These are phyloP conservation scores for Hirtodrosophila duncani DNA, from an alignment of 2,888 invertebrate genomes.

Conservation along the genomic window DNA sequence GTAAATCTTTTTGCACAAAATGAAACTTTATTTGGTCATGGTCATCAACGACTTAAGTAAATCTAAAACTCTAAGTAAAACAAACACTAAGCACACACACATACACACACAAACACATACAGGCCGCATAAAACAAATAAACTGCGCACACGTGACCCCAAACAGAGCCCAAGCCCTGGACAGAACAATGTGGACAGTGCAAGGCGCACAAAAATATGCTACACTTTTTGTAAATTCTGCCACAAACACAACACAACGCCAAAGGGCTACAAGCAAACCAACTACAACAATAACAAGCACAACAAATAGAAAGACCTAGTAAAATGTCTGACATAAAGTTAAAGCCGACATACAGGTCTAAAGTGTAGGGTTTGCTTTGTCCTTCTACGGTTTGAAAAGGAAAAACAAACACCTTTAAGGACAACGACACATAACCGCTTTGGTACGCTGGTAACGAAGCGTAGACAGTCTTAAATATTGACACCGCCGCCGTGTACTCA, in stretches of 20 bases:
- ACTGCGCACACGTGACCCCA: conserved; percentile 66
- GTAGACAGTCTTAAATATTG: conserved; percentile 47
- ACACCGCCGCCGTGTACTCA: conserved; percentile 43
- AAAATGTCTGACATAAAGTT: conserved; percentile 8
- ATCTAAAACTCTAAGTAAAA: conserved; percentile 68
- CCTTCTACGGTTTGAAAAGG: too few relatives aligned
- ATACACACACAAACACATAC: conserved; percentile 18
- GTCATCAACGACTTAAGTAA: conserved; percentile 71
- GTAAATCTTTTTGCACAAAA: conserved; percentile 68
- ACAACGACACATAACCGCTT: conserved; percentile 43
- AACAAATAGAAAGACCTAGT: neutral
- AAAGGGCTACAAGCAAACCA: conserved; percentile 6
- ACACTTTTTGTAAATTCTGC: conserved; percentile 13
- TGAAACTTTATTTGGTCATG: conserved; percentile 72
- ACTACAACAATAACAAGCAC: neutral
- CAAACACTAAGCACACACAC: conserved; percentile 45
- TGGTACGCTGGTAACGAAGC: conserved; percentile 38
- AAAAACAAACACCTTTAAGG: too few relatives aligned
- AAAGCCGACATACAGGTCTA: neutral
- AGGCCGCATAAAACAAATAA: conserved; percentile 62
- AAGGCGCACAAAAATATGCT: conserved; percentile 28
- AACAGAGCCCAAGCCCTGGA: conserved; percentile 9
- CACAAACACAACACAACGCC: too few relatives aligned
- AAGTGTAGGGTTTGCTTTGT: too few relatives aligned
- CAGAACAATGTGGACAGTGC: conserved; percentile 9